A percentile compares a stretch with the other conserved stretches of the same genome.
Conservation (phyloP, 2,113 vertebrate species). For the Rhipidura dahli region DNA sequence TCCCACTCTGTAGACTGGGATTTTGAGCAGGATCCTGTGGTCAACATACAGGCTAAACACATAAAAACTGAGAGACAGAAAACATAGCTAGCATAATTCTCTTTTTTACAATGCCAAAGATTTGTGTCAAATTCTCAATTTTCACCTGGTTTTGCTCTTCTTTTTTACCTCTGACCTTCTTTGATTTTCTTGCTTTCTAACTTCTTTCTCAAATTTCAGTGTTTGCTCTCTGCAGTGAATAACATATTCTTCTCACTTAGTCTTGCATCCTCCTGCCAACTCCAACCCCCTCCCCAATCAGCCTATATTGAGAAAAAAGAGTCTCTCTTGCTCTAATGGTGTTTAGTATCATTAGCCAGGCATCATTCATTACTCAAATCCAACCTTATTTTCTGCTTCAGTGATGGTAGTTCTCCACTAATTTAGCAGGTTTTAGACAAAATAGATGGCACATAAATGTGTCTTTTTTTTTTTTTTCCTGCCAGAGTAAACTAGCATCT, state of each 20-base stretch:
- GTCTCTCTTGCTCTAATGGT: neutral
- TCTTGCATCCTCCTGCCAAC: neutral
- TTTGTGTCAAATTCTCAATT: neutral
- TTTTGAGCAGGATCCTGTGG: neutral
- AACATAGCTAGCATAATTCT: neutral
- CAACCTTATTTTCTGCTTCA: slow-evolving; percentile 54
- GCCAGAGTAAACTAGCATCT: neutral
- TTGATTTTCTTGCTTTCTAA: neutral
- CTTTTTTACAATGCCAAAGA: neutral
- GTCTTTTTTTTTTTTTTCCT: neutral
- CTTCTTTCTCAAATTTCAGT: neutral
- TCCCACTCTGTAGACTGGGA: neutral
- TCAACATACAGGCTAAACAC: neutral
- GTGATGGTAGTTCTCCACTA: slow-evolving; percentile 49
- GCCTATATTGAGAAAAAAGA: neutral
- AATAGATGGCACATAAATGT: slow-evolving; percentile 27
- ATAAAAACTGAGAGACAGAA: neutral
- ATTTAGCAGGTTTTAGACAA: slow-evolving; percentile 52
- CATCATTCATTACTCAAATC: slow-evolving; percentile 28
- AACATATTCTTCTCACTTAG: neutral
- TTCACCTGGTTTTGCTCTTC: neutral
- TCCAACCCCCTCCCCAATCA: neutral
- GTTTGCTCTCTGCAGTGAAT: neutral
- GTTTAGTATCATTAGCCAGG: slow-evolving; percentile 34
- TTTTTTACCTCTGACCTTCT: neutral